Base-by-base conservation (phyloP, 1,140 invertebrate species). In the Alviniconcha marisindica region DNA sequence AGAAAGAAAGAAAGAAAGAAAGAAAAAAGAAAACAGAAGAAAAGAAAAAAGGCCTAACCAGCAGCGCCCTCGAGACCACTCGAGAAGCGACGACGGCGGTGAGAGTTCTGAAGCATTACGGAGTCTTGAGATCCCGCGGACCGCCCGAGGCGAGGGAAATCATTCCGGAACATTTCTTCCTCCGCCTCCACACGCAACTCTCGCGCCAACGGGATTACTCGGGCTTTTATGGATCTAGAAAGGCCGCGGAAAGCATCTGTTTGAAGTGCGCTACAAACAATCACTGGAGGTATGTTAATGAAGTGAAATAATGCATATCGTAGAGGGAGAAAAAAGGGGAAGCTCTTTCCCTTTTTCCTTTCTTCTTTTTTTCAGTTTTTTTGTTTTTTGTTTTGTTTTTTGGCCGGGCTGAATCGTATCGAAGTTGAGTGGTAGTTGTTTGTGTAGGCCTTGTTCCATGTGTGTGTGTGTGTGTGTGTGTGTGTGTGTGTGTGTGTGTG, bases 221-320 rank as follows among this genome's bases (percentile, higher is more conserved):
- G 60, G 7, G 60, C 60, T 63, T 63, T 63, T 31, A 63, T 63
- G 60, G 60, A 63, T n/a, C 21, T 24, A 63, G 60, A 63, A 63
- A n/a, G 28, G 60, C 21, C 28, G 60, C 60, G 21, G 60, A 4
- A 63, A 63, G 28, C 24, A 31, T 31, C 24, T 63, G 60, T 63
- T 63, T 63, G 60, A 63, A 63, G 60, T 63, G 60, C 28, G 60
- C 60, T 63, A 24, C 60, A 63, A 63, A 63, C 60, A 63, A 63
- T 63, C 21, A 31, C 21, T 31, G 60, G 60, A n/a, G 60, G 60
- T 63, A 63, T 63, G 60, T 63, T 63, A 63, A 63, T 63, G 60
- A 63, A 63, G 60, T 63, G 10, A 63, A 63, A 63, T 63, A 63
- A 63, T 63, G 60, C 60, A 63, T 63, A 63, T 63, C 60, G 60